These are phyloP conservation scores for Spicauda simplicius DNA, from an alignment of 2,888 invertebrate species.

Conservation along the genomic window DNA sequence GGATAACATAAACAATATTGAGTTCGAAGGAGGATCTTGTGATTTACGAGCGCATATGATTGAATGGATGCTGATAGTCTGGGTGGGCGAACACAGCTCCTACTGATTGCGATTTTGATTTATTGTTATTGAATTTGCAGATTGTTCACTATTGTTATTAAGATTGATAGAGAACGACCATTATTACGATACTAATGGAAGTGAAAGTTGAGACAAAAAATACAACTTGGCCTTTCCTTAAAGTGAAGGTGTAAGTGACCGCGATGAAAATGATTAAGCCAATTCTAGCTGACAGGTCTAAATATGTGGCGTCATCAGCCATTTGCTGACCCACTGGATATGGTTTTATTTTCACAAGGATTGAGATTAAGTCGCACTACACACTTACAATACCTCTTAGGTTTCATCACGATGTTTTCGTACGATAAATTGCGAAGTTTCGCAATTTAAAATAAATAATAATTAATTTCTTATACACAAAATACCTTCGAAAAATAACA, in stretches of 20 bases:
- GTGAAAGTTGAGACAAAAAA: conserved; percentile 24
- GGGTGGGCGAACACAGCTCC: conserved; percentile 53
- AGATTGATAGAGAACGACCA: conserved; percentile 29
- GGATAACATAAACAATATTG: conserved; percentile 38
- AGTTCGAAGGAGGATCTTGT: conserved; percentile 43
- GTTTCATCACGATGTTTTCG: no score
- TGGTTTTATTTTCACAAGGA: no score
- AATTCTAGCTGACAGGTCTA: not conserved
- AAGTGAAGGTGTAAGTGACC: conserved; percentile 17
- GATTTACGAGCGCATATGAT: conserved; percentile 52
- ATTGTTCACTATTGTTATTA: conserved; percentile 32
- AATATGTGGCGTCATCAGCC: not conserved
- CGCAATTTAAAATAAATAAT: no score
- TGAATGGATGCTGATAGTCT: conserved; percentile 48
- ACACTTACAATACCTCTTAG: no score
- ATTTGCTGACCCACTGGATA: no score
- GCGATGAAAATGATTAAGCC: conserved; percentile 1
- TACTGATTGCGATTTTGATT: conserved; percentile 60
- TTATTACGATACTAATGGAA: conserved; percentile 41
- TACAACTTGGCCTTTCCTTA: not conserved
- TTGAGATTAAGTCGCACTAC: no score
- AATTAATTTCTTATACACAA: no score
- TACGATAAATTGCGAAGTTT: no score
- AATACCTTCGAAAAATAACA: no score
- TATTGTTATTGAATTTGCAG: conserved; percentile 63